Base-by-base conservation (phyloP, 2,797 vertebrate species). In the Limnodromus scolopaceus region DNA sequence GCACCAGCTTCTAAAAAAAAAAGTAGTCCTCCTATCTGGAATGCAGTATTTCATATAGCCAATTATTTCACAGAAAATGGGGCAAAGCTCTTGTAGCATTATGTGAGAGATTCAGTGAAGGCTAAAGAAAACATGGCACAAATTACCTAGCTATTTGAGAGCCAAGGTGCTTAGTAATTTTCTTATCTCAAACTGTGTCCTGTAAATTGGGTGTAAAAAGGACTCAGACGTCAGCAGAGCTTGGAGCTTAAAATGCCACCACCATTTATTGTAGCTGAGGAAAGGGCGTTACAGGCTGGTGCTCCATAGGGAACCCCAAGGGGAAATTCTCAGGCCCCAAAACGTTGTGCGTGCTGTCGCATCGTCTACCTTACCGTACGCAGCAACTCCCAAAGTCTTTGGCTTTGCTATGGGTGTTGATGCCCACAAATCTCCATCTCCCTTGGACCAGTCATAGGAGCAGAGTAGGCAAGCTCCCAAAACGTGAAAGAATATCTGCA, bases 271-370 rank as follows among this genome's bases (percentile, higher is more conserved):
- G 54, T 6, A 58, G 43, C 38, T 39, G 45, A 75, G 34, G 49
- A 75, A 68, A 74, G 16, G n/a, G 25, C 0, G 1, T 46, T 36
- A 13, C 2, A 30, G 38, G 30, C 11, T 76, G 16, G 3, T 20
- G 43, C 3, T 64, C 54, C 41, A 6, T 0, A 16, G 32, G 28
- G 36, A 89, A 16, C 14, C 24, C 4, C 2, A 22, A 0, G 0
- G 28, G 28, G 58, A 87, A 89, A 43, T 61, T 60, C 22, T 70
- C 30, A 13, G 28, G 25, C 45, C 34, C 22, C 54, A 10, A n/a
- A 53, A 43, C 63, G 41, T 38, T 49, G 41, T 27, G 39, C 25
- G 60, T 66, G 13, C 30, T 60, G 41, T 89, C 45, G 13, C 34
- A 48, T 54, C 55, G 55, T 10, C 45, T 61, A 4, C 60, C 28